Conservation (phyloP, 1,140 invertebrate genomes). For the Triops longicaudatus region DNA sequence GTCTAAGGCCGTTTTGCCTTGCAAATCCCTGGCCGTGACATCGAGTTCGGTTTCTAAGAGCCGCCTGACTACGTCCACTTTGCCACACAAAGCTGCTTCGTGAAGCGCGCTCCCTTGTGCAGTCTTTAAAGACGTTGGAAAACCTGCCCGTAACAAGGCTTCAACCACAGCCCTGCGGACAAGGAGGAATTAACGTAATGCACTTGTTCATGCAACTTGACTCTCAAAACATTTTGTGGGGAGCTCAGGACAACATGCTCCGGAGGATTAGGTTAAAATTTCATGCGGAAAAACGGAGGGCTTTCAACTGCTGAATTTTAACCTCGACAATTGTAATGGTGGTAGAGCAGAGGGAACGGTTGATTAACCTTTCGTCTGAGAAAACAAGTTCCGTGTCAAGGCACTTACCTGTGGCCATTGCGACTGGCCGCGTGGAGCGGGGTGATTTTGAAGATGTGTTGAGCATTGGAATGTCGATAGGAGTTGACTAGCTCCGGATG, state of each 20-base stretch:
- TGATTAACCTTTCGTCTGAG: background rate
- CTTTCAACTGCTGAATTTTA: background rate
- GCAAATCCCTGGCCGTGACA: constrained; percentile 62
- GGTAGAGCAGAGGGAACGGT: background rate
- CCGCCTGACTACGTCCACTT: constrained; percentile 77
- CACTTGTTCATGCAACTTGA: background rate
- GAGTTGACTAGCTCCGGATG: constrained; percentile 67
- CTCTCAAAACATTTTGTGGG: background rate
- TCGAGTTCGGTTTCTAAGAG: constrained; percentile 75
- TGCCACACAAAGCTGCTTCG: constrained; percentile 88
- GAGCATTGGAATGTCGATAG: constrained; percentile 42
- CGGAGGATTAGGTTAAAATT: background rate
- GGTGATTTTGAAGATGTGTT: constrained; percentile 62
- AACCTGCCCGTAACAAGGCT: constrained; percentile 68
- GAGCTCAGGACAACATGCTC: background rate
- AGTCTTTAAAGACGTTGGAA: constrained; percentile 81
- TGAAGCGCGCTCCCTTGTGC: constrained; percentile 84
- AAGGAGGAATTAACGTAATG: constrained; percentile 22
- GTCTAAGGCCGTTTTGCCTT: constrained; percentile 76
- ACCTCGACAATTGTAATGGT: background rate
- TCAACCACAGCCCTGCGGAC: constrained; percentile 67
- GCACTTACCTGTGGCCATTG: constrained; percentile 71
- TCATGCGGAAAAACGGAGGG: background rate
- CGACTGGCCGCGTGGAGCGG: constrained; percentile 87
- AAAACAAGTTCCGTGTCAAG: background rate